Base-by-base conservation (phyloP, 2,888 invertebrate species). In the Andrena fulva region DNA sequence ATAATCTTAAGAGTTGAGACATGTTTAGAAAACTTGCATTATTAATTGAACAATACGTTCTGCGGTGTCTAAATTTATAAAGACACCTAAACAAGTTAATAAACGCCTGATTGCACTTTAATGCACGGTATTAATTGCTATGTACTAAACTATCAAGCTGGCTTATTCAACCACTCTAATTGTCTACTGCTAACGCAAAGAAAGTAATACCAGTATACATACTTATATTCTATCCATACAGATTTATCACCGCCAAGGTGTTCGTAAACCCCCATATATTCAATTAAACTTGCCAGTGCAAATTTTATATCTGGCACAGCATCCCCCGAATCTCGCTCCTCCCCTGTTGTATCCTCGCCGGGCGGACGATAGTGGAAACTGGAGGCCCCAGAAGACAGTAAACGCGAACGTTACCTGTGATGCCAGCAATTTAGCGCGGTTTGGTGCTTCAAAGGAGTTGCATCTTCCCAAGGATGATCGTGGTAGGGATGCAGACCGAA, bases 401-500 rank as follows among this genome's bases (percentile, higher is more conserved):
- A 74, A 81, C 74, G 85, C 81, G 79, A 82, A 84, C 84, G 82
- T 84, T 85, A 80, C 72, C 68, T 76, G 56, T 72, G 73, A 88
- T 83, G 86, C 84, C 77, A 87, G 86, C 84, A 85, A 86, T 90
- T 88, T 82, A 77, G 87, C 50, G 84, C 42, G 86, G 85, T 85
- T 90, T 87, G 87, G 83, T 80, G 77, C 74, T 81, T 90, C 85
- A 89, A 89, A 90, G 87, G 83, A 80, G 77, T 77, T 66, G 64
- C 77, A 54, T 29, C 54, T 62, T 68, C 66, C 56, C 77, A 5
- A n/a, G 20, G 69, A 60, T 60, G 31, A 69, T 35, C 54, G 70
- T 67, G 52, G 6, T 35, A 50, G 60, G 29, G 56, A 77, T 75
- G 48, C 63, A 67, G 63, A 27, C 35, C 33, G 67, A 64, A 76